Conservation (phyloP, 2,113 vertebrate genomes). For the Piaya cayana region DNA sequence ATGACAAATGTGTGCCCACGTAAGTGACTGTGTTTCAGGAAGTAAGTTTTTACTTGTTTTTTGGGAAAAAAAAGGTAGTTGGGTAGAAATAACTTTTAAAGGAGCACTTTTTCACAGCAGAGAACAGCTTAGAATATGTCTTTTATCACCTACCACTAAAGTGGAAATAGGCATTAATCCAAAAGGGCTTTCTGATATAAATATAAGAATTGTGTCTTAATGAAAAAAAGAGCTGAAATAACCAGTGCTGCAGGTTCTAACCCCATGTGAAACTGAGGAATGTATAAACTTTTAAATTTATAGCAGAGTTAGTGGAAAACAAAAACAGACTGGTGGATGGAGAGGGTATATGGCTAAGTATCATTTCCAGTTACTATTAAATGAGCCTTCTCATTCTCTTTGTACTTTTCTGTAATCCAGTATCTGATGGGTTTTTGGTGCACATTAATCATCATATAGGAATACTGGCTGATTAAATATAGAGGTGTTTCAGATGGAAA, state of each 20-base stretch:
- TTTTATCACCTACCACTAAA: neutral
- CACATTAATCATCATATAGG: accelerated
- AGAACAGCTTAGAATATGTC: neutral
- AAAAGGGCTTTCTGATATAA: neutral
- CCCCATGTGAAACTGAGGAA: neutral
- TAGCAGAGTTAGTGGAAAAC: neutral
- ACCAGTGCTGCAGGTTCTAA: neutral
- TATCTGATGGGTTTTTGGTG: neutral
- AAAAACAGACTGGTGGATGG: neutral
- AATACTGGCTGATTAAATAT: neutral
- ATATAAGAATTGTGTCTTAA: neutral
- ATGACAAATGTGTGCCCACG: accelerated
- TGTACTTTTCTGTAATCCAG: neutral
- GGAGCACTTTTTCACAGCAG: neutral
- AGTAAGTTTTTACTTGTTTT: neutral
- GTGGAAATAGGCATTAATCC: neutral
- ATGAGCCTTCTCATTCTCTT: neutral
- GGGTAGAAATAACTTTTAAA: neutral
- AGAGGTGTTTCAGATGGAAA: neutral
- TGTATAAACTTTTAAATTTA: neutral
- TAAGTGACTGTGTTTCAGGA: neutral
- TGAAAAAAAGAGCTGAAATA: neutral
- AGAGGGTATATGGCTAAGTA: neutral
- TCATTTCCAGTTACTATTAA: neutral
- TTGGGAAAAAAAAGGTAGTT: neutral